Evolutionary conservation across 2,888 invertebrate species (phyloP).

Genomic region (Neocrepidodera transversa): DNA sequence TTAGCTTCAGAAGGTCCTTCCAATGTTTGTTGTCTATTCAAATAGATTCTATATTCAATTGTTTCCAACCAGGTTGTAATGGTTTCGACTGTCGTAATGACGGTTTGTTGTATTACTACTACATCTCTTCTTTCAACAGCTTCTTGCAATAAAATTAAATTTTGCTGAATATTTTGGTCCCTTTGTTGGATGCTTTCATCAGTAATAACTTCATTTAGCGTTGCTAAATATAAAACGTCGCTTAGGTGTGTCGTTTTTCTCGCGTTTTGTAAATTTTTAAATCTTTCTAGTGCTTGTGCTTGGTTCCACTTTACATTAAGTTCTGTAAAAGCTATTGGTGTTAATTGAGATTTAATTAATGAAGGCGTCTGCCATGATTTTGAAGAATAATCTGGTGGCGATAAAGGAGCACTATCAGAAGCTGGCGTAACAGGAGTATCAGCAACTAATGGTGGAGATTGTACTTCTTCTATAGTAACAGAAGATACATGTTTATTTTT

Average conservation of each 20-base stretch:
- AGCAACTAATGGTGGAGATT: constrained; percentile 60
- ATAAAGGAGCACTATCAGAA: constrained; percentile 55
- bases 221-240: constrained; percentile 69
- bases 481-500: constrained; percentile 60
- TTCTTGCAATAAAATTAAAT: constrained; percentile 65
- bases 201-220: constrained; percentile 65
- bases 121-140: constrained; percentile 68
- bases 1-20: constrained; percentile 68
- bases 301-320: constrained; percentile 63
- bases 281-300: constrained; percentile 64
- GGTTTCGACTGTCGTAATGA: constrained; percentile 79
- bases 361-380: constrained; percentile 44
- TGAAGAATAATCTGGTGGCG: constrained; percentile 53
- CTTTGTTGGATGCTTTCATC: constrained; percentile 65
- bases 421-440: constrained; percentile 63
- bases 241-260: constrained; percentile 66
- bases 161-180: constrained; percentile 67
- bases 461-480: constrained; percentile 64
- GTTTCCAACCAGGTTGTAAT: constrained; percentile 86
- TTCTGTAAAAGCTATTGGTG: constrained; percentile 52
- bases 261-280: constrained; percentile 65
- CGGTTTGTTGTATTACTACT: constrained; percentile 69
- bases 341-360: constrained; percentile 30
- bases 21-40: constrained; percentile 65
- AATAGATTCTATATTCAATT: constrained; percentile 79